Evolutionary conservation across 2,797 vertebrate species (phyloP).

Genomic region (Pipistrellus pygmaeus): DNA sequence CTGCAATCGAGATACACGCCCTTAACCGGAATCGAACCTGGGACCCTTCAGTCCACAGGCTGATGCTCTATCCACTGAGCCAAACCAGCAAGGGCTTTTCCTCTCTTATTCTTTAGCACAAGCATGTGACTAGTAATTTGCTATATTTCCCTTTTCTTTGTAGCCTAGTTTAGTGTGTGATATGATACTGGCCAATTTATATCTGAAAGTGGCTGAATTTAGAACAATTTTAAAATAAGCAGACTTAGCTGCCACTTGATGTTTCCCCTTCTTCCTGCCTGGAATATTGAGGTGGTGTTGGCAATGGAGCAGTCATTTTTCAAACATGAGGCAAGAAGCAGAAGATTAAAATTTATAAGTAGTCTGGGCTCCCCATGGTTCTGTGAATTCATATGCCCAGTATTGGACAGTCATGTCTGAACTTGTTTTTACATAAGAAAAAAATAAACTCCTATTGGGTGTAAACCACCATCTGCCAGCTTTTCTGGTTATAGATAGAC

Average conservation of each 20-base stretch:
- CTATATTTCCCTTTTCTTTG: background rate
- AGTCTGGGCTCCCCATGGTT: background rate
- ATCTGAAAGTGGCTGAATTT: background rate
- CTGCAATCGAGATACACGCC: too few species aligned
- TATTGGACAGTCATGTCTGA: background rate
- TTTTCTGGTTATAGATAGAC: background rate
- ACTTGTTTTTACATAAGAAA: background rate
- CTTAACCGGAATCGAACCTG: too few species aligned
- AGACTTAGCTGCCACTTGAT: background rate
- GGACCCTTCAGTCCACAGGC: too few species aligned
- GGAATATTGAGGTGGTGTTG: background rate
- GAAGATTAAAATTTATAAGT: background rate
- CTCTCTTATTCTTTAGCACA: background rate
- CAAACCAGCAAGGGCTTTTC: background rate
- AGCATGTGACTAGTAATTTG: background rate
- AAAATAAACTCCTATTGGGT: background rate
- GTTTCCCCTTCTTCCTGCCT: background rate
- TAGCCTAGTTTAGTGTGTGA: background rate
- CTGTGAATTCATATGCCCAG: background rate
- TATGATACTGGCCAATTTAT: background rate
- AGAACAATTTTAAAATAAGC: background rate
- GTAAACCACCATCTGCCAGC: background rate
- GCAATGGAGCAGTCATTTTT: background rate
- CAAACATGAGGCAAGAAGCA: background rate
- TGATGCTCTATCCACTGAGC: too few species aligned